Evolutionary conservation across 2,888 invertebrate species (phyloP).

Genomic region (Latrodectus elegans): DNA sequence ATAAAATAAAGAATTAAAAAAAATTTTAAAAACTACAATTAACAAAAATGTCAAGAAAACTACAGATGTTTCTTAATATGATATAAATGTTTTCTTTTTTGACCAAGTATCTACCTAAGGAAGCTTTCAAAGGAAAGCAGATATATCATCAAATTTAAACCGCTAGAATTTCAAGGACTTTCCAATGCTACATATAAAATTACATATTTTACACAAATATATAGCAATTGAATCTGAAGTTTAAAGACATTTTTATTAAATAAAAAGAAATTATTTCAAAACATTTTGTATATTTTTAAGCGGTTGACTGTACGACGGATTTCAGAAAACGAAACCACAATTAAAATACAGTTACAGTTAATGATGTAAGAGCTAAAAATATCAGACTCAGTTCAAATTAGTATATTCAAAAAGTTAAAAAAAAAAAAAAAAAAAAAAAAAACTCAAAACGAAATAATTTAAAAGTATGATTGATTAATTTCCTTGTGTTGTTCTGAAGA

Average conservation of each 20-base stretch:
- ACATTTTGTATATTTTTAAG: not conserved
- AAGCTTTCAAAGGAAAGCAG: conserved; percentile 51
- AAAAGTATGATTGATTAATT: too few relatives aligned
- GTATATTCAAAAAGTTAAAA: too few relatives aligned
- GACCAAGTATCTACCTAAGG: conserved; percentile 29
- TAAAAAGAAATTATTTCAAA: not conserved
- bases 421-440: too few relatives aligned
- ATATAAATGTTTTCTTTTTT: too few relatives aligned
- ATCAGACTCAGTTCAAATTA: too few relatives aligned
- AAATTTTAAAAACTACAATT: not conserved
- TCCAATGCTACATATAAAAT: not conserved
- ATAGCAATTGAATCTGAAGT: not conserved
- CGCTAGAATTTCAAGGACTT: not conserved
- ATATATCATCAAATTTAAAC: conserved; percentile 34
- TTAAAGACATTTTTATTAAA: not conserved
- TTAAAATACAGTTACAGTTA: not conserved
- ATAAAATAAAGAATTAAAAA: not conserved
- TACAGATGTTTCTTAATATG: too few relatives aligned
- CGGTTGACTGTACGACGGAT: not conserved
- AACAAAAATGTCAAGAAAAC: not conserved
- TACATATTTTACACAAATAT: not conserved
- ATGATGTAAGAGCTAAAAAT: not conserved
- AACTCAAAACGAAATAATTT: too few relatives aligned
- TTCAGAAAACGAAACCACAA: conserved; percentile 1
- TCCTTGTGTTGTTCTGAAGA: too few relatives aligned